Evolutionary conservation across 1,140 invertebrate species (phyloP).

Genomic region (Caenorhabditis latens): DNA sequence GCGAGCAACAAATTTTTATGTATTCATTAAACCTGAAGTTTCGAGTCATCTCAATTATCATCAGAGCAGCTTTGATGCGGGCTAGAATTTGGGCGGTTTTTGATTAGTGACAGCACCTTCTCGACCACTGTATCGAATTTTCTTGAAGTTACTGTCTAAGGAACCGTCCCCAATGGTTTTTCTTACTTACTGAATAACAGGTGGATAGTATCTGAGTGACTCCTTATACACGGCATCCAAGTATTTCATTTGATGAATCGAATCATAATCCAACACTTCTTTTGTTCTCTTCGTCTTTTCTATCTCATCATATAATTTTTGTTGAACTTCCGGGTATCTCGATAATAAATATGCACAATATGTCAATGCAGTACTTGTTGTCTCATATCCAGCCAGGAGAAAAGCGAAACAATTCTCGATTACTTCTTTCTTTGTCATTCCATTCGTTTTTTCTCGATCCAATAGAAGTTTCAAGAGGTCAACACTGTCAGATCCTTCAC

Average conservation of each 20-base stretch:
- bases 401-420: conserved; percentile 76
- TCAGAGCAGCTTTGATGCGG: too few species aligned
- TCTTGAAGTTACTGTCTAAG: too few species aligned
- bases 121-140: too few species aligned
- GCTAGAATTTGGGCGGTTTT: too few species aligned
- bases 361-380: conserved; percentile 78
- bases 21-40: too few species aligned
- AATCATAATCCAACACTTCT: conserved; percentile 68
- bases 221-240: conserved; percentile 79
- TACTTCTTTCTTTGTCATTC: conserved; percentile 55
- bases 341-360: conserved; percentile 78
- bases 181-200: conserved; percentile 41
- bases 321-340: conserved; percentile 78
- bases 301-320: conserved; percentile 78
- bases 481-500: conserved; percentile 46
- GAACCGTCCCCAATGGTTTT: too few species aligned
- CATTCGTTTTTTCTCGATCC: conserved; percentile 50
- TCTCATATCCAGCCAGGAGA: conserved; percentile 80
- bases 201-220: conserved; percentile 73
- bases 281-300: conserved; percentile 29
- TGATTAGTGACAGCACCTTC: too few species aligned
- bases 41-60: too few species aligned
- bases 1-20: too few species aligned
- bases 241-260: conserved; percentile 75
- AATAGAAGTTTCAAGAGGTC: conserved; percentile 52